Evolutionary conservation across 2,113 vertebrate genomes (phyloP), one percentile per base, ranked within the genome.

Genomic region (Albula goreensis): DNA sequence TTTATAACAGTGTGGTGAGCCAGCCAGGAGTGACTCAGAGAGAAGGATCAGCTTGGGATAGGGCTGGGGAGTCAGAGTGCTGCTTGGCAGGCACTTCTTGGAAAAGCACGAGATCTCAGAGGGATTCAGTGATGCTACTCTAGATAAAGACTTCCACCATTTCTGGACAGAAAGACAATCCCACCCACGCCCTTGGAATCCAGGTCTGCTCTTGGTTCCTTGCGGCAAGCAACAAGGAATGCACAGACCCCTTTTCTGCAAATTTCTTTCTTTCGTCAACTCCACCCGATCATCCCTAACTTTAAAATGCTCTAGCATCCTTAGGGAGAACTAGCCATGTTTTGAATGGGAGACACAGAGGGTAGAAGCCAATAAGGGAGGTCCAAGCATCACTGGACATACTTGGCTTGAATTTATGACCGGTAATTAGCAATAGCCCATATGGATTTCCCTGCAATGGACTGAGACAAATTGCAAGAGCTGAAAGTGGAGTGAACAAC

Each of bases 371-470:
- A 50, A 60, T 78, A 84, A 87, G 81, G 83, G 86, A 87, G 85
- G 84, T 57, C 78, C 63, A 66, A 50, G 80, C 80, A 83, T 86
- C 84, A 81, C 82, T 57, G 81, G 70, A 85, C 74, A 77, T 51
- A 79, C 84, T 74, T 81, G 82, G 78, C 49, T 17, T 86, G 80
- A 80, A 90, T 87, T 86, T 87, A 88, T 77, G 79, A 86, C 19
- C 5, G 56, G 56, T 89, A 88, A 90, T 91, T 91, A 91, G 88
- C 80, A 83, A 85, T 88, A 79, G 70, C 82, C 85, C 79, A 41
- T 2, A 41, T 80, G 86, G 84, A 86, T 87, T 66, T 89, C 86
- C 85, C 85, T 87, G 86, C 60, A 84, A 78, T 50, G 78, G 86
- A 90, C 84, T 48, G 66, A 89, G 89, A 90, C 86, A 81, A 86